Conservation (phyloP, 2,797 vertebrate genomes). For the Ctenopoma multispine region DNA sequence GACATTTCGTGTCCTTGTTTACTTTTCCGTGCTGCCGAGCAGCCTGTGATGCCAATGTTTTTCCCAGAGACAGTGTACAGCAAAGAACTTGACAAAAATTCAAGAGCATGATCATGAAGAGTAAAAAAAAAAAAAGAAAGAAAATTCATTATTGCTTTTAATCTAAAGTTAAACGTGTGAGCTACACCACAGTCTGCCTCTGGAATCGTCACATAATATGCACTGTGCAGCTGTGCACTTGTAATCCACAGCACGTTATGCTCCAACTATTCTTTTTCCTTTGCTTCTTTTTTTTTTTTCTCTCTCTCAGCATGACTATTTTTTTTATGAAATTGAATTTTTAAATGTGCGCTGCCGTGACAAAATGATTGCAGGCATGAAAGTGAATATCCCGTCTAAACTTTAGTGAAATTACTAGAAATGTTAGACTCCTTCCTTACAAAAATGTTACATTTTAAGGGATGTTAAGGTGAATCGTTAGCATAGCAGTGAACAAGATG, state of each 20-base stretch:
- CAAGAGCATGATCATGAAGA: conserved; percentile 29
- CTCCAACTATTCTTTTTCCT: background rate
- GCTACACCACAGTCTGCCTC: background rate
- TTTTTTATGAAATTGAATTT: conserved; percentile 30
- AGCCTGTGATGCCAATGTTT: background rate
- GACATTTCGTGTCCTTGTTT: conserved; percentile 28
- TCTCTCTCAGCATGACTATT: background rate
- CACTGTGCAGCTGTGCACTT: background rate
- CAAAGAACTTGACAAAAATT: conserved; percentile 34
- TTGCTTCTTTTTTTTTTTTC: background rate
- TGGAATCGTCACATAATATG: background rate
- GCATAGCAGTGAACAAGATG: background rate
- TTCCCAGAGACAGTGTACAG: conserved; percentile 11
- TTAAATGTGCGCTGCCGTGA: conserved; percentile 19
- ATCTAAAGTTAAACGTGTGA: conserved; percentile 1
- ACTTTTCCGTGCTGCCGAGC: background rate
- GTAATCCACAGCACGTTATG: background rate
- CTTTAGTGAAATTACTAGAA: conserved; percentile 1
- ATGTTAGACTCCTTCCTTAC: background rate
- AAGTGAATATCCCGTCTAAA: conserved; percentile 15
- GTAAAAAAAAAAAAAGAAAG: conserved; percentile 18
- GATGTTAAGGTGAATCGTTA: background rate
- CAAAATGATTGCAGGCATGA: conserved; percentile 25
- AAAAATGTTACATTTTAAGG: conserved; percentile 4
- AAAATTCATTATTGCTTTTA: conserved; percentile 36